These are phyloP conservation scores for Orchesella cincta DNA, from an alignment of 1,140 invertebrate species.

Conservation along the genomic window DNA sequence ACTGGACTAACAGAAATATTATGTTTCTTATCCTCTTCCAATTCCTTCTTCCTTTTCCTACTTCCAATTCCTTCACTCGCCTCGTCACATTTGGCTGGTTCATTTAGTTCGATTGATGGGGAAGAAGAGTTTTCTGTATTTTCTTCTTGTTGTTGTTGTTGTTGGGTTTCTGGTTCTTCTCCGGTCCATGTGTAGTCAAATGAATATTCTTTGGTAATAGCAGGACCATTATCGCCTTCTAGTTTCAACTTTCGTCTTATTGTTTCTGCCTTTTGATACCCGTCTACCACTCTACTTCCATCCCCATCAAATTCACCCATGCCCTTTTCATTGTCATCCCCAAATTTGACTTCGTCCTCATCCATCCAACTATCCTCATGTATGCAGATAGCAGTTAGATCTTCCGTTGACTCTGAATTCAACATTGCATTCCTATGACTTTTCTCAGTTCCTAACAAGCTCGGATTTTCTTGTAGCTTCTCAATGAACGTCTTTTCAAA, in stretches of 20 bases:
- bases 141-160: too few relatives aligned
- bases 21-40: neutral
- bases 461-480: neutral
- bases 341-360: neutral
- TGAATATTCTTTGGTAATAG: neutral
- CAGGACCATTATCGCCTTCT: neutral
- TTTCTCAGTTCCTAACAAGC: neutral
- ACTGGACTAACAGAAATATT: neutral
- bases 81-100: too few relatives aligned
- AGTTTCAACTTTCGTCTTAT: neutral
- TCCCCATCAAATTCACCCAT: neutral
- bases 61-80: too few relatives aligned
- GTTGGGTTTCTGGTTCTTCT: too few relatives aligned
- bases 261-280: neutral
- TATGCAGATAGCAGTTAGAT: constrained; percentile 13
- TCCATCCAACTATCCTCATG: constrained; percentile 17
- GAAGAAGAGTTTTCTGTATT: too few relatives aligned
- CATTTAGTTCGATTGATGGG: too few relatives aligned
- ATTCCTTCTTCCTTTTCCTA: too few relatives aligned
- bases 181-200: neutral
- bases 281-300: neutral
- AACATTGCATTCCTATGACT: neutral
- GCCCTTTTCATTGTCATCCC: neutral
- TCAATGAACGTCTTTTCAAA: constrained; percentile 43
- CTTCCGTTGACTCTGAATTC: neutral